Evolutionary conservation across 2,797 vertebrate genomes (phyloP), one percentile per base, ranked within the genome.

Genomic region (Crenuchus spilurus): DNA sequence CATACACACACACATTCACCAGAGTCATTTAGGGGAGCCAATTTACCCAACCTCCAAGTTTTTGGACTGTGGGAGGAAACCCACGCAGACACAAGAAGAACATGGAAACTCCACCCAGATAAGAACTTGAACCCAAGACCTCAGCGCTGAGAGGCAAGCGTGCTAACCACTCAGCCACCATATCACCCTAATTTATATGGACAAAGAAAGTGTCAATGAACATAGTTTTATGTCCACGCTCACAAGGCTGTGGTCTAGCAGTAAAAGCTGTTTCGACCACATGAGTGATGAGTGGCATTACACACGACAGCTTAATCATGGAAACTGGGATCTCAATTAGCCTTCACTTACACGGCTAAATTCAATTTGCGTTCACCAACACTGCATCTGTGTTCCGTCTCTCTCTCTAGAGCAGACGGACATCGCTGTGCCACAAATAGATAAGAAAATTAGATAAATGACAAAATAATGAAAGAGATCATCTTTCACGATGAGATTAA

Each of bases 401-500:
- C 70, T 33, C 49, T 8, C 63, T 60, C 66, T 33, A 49, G n/a
- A 39, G 74, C 39, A 73, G 41, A 70, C 33, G 52, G 83, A 78
- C 66, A 54, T 58, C 42, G 62, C 76, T 85, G 79, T 76, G 69
- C 75, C 75, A 81, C 80, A 85, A 83, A 88, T 86, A 87, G 76
- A 88, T 82, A 52, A 75, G 70, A 73, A 87, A 88, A 90, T 86
- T 55, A 75, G 85, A 90, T 88, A 82, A 87, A 84, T 83, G 49
- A 72, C 75, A 81, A 84, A 88, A 74, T 87, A 86, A 89, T 89
- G 86, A 84, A 76, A 48, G 69, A 84, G 78, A 68, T 69, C 57
- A 77, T 85, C 77, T 74, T 70, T 62, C 8, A 49, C 52, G 61
- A 74, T 76, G 48, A 72, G 82, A 77, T 78, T 71, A 75, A 75